Evolutionary conservation across 2,113 vertebrate genomes (phyloP), one percentile per base, ranked within the genome.

Genomic region (Mixornis gularis): DNA sequence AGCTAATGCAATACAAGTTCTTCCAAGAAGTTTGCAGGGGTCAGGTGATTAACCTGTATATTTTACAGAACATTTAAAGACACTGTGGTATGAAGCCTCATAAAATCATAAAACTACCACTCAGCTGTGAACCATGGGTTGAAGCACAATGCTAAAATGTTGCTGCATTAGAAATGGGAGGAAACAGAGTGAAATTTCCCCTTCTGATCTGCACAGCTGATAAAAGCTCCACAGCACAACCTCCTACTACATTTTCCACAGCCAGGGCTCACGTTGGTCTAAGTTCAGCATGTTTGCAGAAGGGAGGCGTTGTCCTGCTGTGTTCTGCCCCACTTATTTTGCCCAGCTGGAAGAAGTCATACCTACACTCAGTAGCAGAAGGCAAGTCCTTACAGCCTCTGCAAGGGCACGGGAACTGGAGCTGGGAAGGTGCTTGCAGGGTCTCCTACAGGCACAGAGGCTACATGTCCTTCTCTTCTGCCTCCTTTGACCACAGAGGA

Each of bases 1-100:
- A 97, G 97, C 97, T 97, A 97, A 97, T 97, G 97, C 93, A 97
- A 94, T 46, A 55, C 79, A 93, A 93, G 77, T 94, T 97, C 83
- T 96, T 96, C 94, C 91, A 97, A 97, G 96, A 97, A 90, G 74
- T 97, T 96, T 89, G 72, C 79, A 91, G 90, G 26, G 97, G 96
- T 97, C 95, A 91, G 76, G 91, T 89, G 63, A 87, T 97, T 97
- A 97, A 96, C 88, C 96, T 95, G 76, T 72, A 40, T 76, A 74
- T 95, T 97, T 95, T 85, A 90, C 41, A 96, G 91, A 96, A 93
- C 87, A 81, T 94, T 96, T 96, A 96, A 97, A 96, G 85, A 94
- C 91, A 86, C 89, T 96, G 94, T 94, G 94, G 93, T 93, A 92
- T 77, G 79, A 96, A 90, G 86, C 87, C 72, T 96, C 94, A 93